These are phyloP conservation scores for Drosophila bocki DNA, from an alignment of 1,140 invertebrate species.

Conservation along the genomic window DNA sequence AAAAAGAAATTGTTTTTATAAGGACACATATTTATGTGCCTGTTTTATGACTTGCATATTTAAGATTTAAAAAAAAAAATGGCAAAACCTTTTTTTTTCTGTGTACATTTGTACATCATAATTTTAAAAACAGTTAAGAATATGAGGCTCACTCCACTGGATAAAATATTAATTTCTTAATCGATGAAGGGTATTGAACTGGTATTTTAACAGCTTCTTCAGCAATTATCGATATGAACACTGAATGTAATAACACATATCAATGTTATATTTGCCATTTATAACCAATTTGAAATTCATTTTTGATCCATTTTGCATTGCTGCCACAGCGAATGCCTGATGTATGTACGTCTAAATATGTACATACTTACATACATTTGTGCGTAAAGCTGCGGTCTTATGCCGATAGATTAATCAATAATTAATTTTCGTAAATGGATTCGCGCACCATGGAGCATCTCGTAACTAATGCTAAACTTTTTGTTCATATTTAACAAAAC, in stretches of 20 bases:
- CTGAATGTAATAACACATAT: too few relatives aligned
- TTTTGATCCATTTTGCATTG: constrained; percentile 26
- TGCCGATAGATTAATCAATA: constrained; percentile 46
- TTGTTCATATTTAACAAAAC: constrained; percentile 7
- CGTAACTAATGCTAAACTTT: too few relatives aligned
- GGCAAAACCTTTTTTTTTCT: not conserved
- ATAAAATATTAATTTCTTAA: constrained; percentile 33
- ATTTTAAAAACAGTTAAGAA: not conserved
- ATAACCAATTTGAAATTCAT: constrained; percentile 2
- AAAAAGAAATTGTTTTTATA: not conserved
- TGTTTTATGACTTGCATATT: not conserved
- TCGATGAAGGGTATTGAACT: constrained; percentile 16
- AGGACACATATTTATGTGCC: not conserved
- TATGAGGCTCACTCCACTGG: too few relatives aligned
- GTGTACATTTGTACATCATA: not conserved
- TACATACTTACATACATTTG: constrained; percentile 12
- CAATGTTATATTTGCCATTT: not conserved
- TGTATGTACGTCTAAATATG: constrained; percentile 18
- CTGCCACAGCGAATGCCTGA: constrained; percentile 36
- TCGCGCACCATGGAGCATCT: not conserved
- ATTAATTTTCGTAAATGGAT: constrained; percentile 21
- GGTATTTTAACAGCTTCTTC: not conserved
- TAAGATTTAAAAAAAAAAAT: not conserved
- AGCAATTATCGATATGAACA: not conserved
- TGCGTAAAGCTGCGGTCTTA: constrained; percentile 27